A percentile compares a stretch with the other conserved stretches of the same genome.
Evolutionary conservation across 2,113 vertebrate species (phyloP).

Genomic region (Alectura lathami): DNA sequence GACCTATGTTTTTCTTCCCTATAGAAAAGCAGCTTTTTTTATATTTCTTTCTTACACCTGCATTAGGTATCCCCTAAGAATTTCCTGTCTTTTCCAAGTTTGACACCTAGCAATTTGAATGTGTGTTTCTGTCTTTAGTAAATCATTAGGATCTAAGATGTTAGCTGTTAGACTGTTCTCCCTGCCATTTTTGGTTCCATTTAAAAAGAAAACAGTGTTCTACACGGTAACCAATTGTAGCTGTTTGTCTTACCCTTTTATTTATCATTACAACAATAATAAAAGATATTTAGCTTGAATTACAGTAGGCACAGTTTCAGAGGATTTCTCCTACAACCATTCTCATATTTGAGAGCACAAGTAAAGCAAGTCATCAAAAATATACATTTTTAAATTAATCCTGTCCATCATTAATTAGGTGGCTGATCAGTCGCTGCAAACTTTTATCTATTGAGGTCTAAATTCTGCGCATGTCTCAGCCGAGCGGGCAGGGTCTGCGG

Average conservation of each 20-base stretch:
- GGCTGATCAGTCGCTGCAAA: neutral
- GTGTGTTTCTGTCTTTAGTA: neutral
- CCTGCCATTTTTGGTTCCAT: neutral
- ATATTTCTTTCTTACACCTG: neutral
- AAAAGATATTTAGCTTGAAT: neutral
- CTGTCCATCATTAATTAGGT: neutral
- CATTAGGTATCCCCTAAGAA: neutral
- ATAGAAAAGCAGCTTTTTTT: neutral
- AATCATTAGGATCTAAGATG: neutral
- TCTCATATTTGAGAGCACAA: slow-evolving; percentile 6
- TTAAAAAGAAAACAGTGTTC: neutral
- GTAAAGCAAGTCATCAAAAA: neutral
- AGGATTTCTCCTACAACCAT: neutral
- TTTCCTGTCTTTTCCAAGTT: neutral
- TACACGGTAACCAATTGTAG: neutral
- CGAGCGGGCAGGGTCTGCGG: neutral
- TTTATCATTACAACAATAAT: neutral
- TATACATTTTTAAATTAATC: neutral
- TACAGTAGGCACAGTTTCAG: neutral
- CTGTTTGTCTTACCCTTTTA: neutral
- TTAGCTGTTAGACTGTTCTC: neutral
- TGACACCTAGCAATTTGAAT: neutral
- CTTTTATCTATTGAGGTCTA: neutral
- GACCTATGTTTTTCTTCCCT: neutral
- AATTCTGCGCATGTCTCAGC: neutral